phyloP scores from a whole-genome alignment of 2,888 invertebrate genomes.

The Noctua comes region DNA sequence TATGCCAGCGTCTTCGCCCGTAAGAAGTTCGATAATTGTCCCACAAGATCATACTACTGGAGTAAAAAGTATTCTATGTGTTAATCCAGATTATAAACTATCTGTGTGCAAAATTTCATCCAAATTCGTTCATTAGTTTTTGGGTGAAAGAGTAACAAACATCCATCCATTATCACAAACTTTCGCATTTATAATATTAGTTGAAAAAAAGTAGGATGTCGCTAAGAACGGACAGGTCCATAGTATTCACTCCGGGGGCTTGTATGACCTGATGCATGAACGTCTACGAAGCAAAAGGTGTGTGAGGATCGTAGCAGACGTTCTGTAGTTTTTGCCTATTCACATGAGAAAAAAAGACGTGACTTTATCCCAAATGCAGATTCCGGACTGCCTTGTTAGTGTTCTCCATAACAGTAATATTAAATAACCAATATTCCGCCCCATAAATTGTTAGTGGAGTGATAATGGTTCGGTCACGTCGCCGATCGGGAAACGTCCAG shows the following conservation, averaged over 20 bases:
- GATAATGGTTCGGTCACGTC: conserved; percentile 59
- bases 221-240: background rate
- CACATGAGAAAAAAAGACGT: background rate
- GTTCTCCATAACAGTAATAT: background rate
- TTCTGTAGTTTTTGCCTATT: background rate
- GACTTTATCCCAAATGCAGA: background rate
- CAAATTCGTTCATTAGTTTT: too few relatives aligned
- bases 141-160: too few relatives aligned
- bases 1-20: too few relatives aligned
- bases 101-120: too few relatives aligned
- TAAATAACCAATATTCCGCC: conserved; percentile 27
- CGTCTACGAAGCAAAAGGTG: background rate
- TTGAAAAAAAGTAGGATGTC: background rate
- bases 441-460: conserved; percentile 45
- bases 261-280: background rate
- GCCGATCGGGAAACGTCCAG: conserved; percentile 51
- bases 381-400: too few relatives aligned
- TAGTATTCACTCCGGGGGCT: background rate
- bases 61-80: too few relatives aligned
- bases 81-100: too few relatives aligned
- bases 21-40: too few relatives aligned
- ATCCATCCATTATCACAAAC: too few relatives aligned
- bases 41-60: too few relatives aligned
- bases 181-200: too few relatives aligned
- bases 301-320: background rate